phyloP scores from a whole-genome alignment of 2,888 invertebrate species.

The Lutraria lutraria region DNA sequence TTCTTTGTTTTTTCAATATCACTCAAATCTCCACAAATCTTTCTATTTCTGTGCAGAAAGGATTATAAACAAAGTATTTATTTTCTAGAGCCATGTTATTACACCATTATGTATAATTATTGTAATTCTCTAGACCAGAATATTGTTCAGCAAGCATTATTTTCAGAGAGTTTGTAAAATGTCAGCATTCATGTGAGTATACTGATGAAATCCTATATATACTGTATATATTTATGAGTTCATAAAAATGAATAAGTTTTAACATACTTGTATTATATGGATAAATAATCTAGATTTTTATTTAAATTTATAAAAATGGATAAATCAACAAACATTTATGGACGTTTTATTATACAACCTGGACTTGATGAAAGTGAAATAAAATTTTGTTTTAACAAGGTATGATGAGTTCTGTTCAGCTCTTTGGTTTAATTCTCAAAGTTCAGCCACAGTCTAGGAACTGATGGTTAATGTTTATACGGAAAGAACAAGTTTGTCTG shows the following conservation, averaged over 20 bases:
- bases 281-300: neutral
- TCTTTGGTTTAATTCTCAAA: neutral
- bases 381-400: constrained; percentile 49
- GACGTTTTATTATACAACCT: constrained; percentile 64
- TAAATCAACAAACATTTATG: constrained; percentile 51
- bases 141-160: neutral
- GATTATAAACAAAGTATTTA: too few relatives aligned
- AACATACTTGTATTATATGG: too few relatives aligned
- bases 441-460: neutral
- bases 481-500: too few relatives aligned
- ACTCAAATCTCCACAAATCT: too few relatives aligned
- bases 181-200: neutral
- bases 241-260: too few relatives aligned
- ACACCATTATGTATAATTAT: too few relatives aligned
- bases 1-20: too few relatives aligned
- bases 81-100: too few relatives aligned
- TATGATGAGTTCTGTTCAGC: constrained; percentile 20
- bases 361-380: constrained; percentile 57
- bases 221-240: neutral
- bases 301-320: neutral
- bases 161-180: neutral
- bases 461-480: neutral
- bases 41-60: too few relatives aligned
- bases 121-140: neutral
- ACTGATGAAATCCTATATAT: neutral